Evolutionary conservation across 2,888 invertebrate genomes (phyloP).

Genomic region (Galerucella pusilla): DNA sequence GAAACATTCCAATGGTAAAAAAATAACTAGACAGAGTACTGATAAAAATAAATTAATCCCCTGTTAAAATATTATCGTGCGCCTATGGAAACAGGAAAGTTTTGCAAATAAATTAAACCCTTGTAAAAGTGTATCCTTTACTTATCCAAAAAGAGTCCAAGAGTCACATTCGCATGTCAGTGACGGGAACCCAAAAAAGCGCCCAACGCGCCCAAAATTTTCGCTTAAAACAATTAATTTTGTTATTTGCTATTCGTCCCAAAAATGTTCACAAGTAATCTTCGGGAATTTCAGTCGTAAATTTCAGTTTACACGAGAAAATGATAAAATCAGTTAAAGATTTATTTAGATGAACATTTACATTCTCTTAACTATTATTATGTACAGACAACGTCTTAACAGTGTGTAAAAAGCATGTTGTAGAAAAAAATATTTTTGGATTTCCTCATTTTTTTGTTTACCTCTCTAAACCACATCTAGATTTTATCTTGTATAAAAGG

Average conservation of each 20-base stretch:
- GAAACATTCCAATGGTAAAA: background rate
- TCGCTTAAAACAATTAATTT: background rate
- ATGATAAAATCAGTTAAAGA: constrained; percentile 13
- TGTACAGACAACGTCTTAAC: constrained; percentile 22
- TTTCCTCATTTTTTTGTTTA: constrained; percentile 53
- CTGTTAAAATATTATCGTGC: too few species aligned
- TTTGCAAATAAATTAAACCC: too few species aligned
- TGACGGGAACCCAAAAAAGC: too few species aligned
- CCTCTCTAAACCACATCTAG: constrained; percentile 61
- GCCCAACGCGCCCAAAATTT: too few species aligned
- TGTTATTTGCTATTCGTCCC: background rate
- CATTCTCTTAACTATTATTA: constrained; percentile 26
- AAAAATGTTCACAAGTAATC: background rate
- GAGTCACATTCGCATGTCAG: too few species aligned
- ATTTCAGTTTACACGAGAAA: background rate
- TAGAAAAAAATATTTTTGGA: constrained; percentile 42
- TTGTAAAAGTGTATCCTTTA: too few species aligned
- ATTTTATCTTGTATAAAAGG: constrained; percentile 97
- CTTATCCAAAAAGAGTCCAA: too few species aligned
- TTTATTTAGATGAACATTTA: constrained; percentile 27
- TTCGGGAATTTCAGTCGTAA: background rate
- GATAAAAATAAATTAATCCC: too few species aligned
- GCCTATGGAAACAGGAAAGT: too few species aligned
- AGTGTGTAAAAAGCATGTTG: constrained; percentile 25
- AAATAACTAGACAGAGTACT: too few species aligned